phyloP scores from a whole-genome alignment of 2,797 vertebrate species.

The Vireo griseus region DNA sequence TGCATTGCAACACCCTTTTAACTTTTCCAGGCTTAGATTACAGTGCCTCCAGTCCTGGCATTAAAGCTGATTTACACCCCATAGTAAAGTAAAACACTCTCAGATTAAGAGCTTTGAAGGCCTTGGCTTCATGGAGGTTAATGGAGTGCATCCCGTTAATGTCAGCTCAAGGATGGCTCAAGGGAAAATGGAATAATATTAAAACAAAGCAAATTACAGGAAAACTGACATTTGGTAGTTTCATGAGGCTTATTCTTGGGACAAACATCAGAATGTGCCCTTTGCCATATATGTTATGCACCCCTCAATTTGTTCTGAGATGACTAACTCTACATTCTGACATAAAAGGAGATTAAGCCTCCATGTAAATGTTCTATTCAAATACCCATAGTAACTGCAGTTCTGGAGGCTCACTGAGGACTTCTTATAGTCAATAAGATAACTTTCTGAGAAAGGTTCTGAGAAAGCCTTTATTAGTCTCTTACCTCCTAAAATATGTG shows the following conservation, averaged over 20 bases:
- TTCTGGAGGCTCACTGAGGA: not conserved
- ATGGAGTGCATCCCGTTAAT: not conserved
- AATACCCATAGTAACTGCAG: not conserved
- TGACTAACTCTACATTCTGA: not conserved
- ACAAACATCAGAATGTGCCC: not conserved
- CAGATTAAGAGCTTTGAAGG: slow-evolving; percentile 1
- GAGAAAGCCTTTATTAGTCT: not conserved
- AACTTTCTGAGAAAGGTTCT: not conserved
- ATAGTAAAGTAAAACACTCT: not conserved
- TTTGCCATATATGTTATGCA: not conserved
- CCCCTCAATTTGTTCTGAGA: not conserved
- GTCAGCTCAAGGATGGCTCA: not conserved
- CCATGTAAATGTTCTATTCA: not conserved
- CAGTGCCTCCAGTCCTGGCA: slow-evolving; percentile 17
- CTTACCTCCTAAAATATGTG: not conserved
- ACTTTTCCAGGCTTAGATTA: slow-evolving; percentile 7
- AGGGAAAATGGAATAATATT: not conserved
- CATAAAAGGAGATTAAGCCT: not conserved
- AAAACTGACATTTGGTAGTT: not conserved
- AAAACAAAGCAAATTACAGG: slow-evolving; percentile 8
- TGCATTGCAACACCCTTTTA: not conserved
- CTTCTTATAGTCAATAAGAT: not conserved
- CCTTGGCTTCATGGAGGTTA: slow-evolving; percentile 21
- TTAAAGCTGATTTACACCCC: slow-evolving; percentile 26
- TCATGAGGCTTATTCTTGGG: not conserved